phyloP scores from a whole-genome alignment of 2,888 invertebrate genomes.

The Noctua janthe region DNA sequence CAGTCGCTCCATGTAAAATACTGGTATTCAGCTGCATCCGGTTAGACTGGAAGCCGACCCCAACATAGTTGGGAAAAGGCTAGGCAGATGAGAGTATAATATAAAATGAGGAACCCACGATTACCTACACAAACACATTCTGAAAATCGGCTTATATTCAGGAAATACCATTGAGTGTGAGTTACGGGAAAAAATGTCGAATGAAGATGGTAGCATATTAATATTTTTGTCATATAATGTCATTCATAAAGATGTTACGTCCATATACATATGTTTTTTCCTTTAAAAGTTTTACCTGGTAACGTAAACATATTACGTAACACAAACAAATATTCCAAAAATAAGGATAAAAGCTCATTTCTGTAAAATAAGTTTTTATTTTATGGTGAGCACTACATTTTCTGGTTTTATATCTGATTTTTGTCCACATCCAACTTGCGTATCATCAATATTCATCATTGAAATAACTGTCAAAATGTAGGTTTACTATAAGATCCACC shows the following conservation, averaged over 20 bases:
- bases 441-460: not conserved
- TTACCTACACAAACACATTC: not conserved
- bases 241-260: not conserved
- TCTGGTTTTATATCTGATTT: not conserved
- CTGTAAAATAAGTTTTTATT: not conserved
- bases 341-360: not conserved
- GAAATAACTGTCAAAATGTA: not conserved
- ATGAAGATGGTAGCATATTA: not conserved
- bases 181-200: not conserved
- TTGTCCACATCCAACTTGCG: not conserved
- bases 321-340: not conserved
- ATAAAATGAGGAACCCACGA: not conserved
- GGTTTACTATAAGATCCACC: not conserved
- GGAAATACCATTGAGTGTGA: constrained; percentile 12
- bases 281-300: not conserved
- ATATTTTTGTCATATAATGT: not conserved
- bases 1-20: too few relatives aligned
- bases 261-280: not conserved
- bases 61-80: too few relatives aligned
- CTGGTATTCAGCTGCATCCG: too few relatives aligned
- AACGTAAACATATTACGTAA: not conserved
- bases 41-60: too few relatives aligned
- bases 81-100: not conserved
- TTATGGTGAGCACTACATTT: not conserved
- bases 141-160: constrained; percentile 35